Base-by-base conservation (phyloP, 2,113 vertebrate genomes). In the Xiphophorus hellerii region DNA sequence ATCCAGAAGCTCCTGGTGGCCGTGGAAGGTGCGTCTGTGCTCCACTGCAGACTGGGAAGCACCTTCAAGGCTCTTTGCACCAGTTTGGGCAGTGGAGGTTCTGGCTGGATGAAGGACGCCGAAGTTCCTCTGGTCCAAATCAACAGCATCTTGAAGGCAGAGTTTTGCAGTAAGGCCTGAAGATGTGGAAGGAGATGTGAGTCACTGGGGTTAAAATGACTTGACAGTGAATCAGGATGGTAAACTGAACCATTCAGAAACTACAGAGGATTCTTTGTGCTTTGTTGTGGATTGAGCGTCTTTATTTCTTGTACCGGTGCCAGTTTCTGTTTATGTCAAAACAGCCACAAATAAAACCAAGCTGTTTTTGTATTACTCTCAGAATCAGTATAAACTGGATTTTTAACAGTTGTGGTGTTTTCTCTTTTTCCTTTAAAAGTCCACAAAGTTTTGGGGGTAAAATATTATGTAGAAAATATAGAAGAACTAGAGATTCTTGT, bases 21-120 rank as follows among this genome's bases (percentile, higher is more conserved):
- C 70, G 66, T 74, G 9, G 61, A 30, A 25, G 94, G 89, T 63
- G 84, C 51, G 2, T 84, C 90, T 30, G 92, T 71, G 70, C 80
- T 94, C 96, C 96, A 97, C 0, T 91, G 70, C 79, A 97, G 0
- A 0, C 88, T 51, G 7, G 97, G 97, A 5, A 98, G 91, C 71
- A 97, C 94, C 60, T 90, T 90, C 68, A 98, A 88, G 25, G 96
- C 95, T 75, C 92, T 95, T 63, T 88, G 94, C 75, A 97, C 94
- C 12, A 94, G 85, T 54, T 85, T 37, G 71, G 96, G 94, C 66
- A 97, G 87, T 3, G 88, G 89, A 1, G 93, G 85, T 61, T 92
- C 69, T 1, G 63, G 51, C 42, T 81, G 71, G n/a, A 11, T 10
- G 7, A 76, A 30, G 1, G 82, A 66, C 20, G 68, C 20, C n/a